Conservation (phyloP, 2,113 vertebrate genomes). For the Perca fluviatilis region DNA sequence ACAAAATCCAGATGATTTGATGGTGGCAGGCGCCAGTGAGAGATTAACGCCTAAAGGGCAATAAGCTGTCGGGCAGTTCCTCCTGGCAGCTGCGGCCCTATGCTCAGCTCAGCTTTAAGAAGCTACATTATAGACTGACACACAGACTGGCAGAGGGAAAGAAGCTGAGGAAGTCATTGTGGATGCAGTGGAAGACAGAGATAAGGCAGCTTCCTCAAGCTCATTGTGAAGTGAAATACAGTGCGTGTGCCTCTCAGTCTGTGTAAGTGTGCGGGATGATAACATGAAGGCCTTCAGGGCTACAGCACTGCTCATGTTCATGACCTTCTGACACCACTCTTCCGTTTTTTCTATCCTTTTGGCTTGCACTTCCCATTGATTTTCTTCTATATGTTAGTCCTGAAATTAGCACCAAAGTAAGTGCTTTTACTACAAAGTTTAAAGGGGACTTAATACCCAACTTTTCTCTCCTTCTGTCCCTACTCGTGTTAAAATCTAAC, state of each 20-base stretch:
- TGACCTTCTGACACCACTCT: not conserved
- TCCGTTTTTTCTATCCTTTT: not conserved
- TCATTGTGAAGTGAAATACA: slow-evolving; percentile 56
- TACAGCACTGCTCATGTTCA: not conserved
- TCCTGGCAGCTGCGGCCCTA: slow-evolving; percentile 44
- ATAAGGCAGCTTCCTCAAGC: slow-evolving; percentile 74
- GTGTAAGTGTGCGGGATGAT: slow-evolving; percentile 3
- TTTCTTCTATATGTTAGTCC: not conserved
- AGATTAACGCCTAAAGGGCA: slow-evolving; percentile 37
- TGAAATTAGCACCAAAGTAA: not conserved
- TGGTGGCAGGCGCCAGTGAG: slow-evolving; percentile 28
- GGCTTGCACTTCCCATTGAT: not conserved
- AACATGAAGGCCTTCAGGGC: slow-evolving; percentile 4
- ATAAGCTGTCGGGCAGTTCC: slow-evolving; percentile 49
- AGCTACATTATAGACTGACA: slow-evolving; percentile 40
- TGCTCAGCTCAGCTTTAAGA: slow-evolving; percentile 35
- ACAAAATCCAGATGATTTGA: slow-evolving; percentile 53
- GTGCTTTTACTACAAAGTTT: not conserved
- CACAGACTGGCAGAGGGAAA: slow-evolving; percentile 22
- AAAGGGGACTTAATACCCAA: not conserved
- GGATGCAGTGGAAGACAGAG: slow-evolving; percentile 55
- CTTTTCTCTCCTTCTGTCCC: not conserved
- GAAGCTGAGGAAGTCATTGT: slow-evolving; percentile 57
- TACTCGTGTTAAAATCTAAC: not conserved
- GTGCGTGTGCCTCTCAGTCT: not conserved